phyloP scores from a whole-genome alignment of 2,888 invertebrate species.

The Glyphotaelius pellucidus region DNA sequence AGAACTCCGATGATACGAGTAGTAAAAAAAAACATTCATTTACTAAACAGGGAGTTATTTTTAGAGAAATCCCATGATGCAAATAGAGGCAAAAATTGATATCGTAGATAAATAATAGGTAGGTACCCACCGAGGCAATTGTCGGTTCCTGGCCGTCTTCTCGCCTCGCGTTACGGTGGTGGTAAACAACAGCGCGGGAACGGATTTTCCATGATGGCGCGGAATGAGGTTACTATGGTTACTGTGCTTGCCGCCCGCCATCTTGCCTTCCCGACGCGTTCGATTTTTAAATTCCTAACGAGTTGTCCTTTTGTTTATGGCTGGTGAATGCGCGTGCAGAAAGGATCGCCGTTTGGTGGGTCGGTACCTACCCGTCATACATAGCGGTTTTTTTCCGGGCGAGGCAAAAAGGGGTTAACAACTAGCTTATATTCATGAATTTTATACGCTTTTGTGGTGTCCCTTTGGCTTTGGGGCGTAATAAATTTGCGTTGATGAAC shows the following conservation, averaged over 20 bases:
- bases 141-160: neutral
- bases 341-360: conserved; percentile 13
- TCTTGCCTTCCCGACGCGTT: conserved; percentile 58
- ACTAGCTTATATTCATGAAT: neutral
- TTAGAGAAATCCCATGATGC: neutral
- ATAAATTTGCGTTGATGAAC: neutral
- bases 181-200: conserved; percentile 48
- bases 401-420: conserved; percentile 10
- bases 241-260: conserved; percentile 48
- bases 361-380: neutral
- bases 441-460: neutral
- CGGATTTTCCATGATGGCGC: conserved; percentile 60
- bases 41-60: too few species aligned
- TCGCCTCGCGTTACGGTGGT: conserved; percentile 26
- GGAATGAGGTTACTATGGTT: conserved; percentile 64
- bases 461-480: neutral
- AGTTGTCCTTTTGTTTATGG: conserved; percentile 59
- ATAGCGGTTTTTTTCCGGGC: conserved; percentile 33
- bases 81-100: neutral
- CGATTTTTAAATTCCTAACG: conserved; percentile 60
- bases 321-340: conserved; percentile 46
- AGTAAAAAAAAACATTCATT: too few species aligned
- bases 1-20: neutral
- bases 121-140: neutral
- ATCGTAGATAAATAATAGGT: neutral